phyloP scores from a whole-genome alignment of 2,797 vertebrate genomes.

The Caiman crocodilus region DNA sequence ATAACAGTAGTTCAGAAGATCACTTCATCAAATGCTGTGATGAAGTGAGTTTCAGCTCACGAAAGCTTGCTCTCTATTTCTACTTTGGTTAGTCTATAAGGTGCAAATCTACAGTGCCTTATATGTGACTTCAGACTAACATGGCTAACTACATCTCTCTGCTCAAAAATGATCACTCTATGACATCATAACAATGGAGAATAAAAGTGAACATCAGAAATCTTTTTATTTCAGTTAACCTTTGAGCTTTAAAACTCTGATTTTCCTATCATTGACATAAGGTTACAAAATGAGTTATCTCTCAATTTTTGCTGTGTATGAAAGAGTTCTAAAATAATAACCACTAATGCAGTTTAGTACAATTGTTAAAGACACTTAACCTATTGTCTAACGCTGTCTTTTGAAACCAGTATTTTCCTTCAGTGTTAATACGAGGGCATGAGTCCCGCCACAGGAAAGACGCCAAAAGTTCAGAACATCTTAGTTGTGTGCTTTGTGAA shows the following conservation, averaged over 20 bases:
- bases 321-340: conserved; percentile 42
- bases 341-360: accelerated
- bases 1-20: background rate
- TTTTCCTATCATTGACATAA: background rate
- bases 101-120: background rate
- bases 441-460: conserved; percentile 15
- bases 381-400: background rate
- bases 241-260: conserved; percentile 39
- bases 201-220: conserved; percentile 54
- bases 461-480: conserved; percentile 55
- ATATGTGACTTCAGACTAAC: too few species aligned
- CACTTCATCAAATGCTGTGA: too few species aligned
- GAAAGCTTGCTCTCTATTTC: too few species aligned
- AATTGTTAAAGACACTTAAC: conserved; percentile 46
- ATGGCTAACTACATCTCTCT: background rate
- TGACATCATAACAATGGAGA: conserved; percentile 26
- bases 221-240: conserved; percentile 27
- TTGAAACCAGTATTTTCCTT: conserved; percentile 6
- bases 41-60: too few species aligned
- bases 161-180: conserved; percentile 42
- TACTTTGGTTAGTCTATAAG: too few species aligned
- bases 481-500: conserved; percentile 72
- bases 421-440: background rate
- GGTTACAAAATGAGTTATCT: conserved; percentile 2
- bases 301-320: background rate